phyloP scores from a whole-genome alignment of 2,888 invertebrate genomes.

The Trissoscelio sp. region DNA sequence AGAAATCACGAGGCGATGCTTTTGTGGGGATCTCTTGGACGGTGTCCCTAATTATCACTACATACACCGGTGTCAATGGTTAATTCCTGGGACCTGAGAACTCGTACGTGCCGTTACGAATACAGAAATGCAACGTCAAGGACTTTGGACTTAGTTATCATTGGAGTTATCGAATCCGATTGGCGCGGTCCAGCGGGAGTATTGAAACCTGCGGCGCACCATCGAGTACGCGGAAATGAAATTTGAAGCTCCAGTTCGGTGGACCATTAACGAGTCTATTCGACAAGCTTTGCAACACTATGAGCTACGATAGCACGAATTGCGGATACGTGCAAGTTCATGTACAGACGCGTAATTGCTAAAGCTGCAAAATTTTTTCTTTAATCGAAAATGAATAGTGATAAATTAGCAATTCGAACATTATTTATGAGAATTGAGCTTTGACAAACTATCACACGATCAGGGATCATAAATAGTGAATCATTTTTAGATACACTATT shows the following conservation, averaged over 20 bases:
- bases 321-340: constrained; percentile 48
- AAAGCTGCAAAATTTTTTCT: no score
- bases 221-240: constrained; percentile 71
- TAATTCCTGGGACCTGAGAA: constrained; percentile 47
- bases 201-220: constrained; percentile 62
- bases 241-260: constrained; percentile 72
- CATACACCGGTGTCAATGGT: constrained; percentile 26
- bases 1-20: constrained; percentile 34
- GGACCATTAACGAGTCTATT: constrained; percentile 72
- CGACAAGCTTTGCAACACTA: constrained; percentile 62
- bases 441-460: no score
- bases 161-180: constrained; percentile 69
- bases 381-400: no score
- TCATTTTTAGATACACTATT: no score
- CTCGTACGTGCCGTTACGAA: constrained; percentile 22
- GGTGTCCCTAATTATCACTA: constrained; percentile 38
- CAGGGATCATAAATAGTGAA: no score
- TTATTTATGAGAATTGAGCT: no score
- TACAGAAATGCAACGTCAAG: constrained; percentile 48
- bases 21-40: constrained; percentile 26
- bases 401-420: no score
- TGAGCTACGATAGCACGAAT: constrained; percentile 55
- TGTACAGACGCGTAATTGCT: no score
- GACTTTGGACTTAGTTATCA: constrained; percentile 60
- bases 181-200: constrained; percentile 63